Conservation (phyloP, 2,797 vertebrate species). For the Anniella stebbinsi region DNA sequence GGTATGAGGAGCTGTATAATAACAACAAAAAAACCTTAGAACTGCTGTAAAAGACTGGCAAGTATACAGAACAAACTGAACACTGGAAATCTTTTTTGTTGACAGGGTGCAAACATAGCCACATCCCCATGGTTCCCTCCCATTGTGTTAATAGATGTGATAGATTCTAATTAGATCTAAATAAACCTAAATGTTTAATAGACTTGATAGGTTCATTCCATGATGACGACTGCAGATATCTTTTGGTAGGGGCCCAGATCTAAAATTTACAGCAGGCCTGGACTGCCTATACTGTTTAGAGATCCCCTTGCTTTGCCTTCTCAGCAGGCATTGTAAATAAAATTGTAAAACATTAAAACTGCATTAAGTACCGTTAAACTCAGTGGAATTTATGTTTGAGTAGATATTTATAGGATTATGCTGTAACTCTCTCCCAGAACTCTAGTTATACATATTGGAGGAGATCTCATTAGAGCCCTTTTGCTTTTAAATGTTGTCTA, state of each 20-base stretch:
- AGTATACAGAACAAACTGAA: neutral
- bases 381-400: neutral
- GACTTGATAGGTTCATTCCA: neutral
- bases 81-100: no score
- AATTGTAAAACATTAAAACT: neutral
- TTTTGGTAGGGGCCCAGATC: neutral
- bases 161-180: no score
- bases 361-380: neutral
- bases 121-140: neutral
- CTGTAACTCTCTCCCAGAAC: neutral
- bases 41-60: neutral
- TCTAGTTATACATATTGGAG: neutral
- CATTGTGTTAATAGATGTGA: neutral
- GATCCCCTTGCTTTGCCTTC: neutral
- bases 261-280: neutral
- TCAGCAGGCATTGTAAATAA: neutral
- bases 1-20: neutral
- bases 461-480: no score
- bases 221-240: neutral
- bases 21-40: no score
- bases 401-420: neutral
- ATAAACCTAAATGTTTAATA: no score
- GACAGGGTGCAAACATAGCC: neutral
- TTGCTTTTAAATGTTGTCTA: neutral
- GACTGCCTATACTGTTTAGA: neutral